Evolutionary conservation across 2,888 invertebrate species (phyloP), one percentile per base, ranked within the genome.

Genomic region (Fragum sueziense): DNA sequence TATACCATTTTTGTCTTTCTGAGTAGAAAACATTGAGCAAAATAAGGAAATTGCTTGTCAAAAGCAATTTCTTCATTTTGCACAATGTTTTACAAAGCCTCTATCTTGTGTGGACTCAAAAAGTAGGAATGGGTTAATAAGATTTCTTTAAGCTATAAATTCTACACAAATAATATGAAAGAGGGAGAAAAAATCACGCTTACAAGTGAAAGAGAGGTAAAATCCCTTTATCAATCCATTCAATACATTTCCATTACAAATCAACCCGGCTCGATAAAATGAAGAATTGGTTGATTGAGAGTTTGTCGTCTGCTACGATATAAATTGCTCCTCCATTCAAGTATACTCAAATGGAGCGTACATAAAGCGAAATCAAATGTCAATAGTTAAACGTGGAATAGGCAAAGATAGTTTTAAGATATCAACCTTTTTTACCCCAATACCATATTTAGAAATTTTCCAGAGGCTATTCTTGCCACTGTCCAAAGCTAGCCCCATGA

Each of bases 221-320:
- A 65, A 41, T 65, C 65, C 65, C 41, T 41, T 41, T 41, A 65
- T 65, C 65, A 65, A 65, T 65, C 65, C 65, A 65, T 65, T 41
- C 41, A 65, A 9, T 25, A 22, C 41, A 41, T 27, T 65, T 41
- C 65, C 37, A 65, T 34, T 65, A 65, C 41, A 25, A 41, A 65
- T 65, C 41, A 41, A 65, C 33, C 65, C n/a, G 25, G 65, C 9
- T 65, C 41, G 37, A 41, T 41, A 65, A 37, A 65, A 22, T 22
- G 65, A 41, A 41, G 41, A 65, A 65, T 65, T 41, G 41, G 22
- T 25, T 65, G 65, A 41, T 20, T 65, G 65, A 65, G 41, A 65
- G 17, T 65, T 65, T 41, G 65, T 41, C 65, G 65, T 41, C 65
- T 65, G 65, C 65, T 41, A 41, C n/a, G 65, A 65, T 34, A 65